phyloP scores from a whole-genome alignment of 2,113 vertebrate species.

The Clarias macrocephalus region DNA sequence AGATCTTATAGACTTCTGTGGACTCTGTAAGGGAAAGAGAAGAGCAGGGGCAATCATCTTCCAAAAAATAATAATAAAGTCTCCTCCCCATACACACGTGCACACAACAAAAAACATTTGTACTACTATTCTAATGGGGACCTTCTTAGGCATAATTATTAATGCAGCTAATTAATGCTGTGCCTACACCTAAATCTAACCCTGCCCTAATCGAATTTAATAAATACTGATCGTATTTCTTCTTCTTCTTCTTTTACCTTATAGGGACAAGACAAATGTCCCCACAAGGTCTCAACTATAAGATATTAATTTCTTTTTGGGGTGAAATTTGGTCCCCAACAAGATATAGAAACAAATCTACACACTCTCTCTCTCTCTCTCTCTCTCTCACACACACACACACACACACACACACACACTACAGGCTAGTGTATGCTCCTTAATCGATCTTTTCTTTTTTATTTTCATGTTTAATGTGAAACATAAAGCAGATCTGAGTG shows the following conservation, averaged over 20 bases:
- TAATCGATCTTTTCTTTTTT: not conserved
- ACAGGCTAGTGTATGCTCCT: not conserved
- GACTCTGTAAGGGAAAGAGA: constrained; percentile 31
- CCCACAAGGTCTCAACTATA: not conserved
- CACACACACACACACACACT: not conserved
- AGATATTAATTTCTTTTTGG: not conserved
- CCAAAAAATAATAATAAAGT: not conserved
- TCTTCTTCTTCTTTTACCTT: not conserved
- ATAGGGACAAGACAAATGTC: not conserved
- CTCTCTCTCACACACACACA: not conserved
- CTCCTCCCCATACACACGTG: not conserved
- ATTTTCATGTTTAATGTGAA: not conserved
- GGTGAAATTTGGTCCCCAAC: not conserved
- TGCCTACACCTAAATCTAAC: not conserved
- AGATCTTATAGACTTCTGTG: constrained; percentile 26
- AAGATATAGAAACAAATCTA: not conserved
- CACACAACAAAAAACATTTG: constrained; percentile 8
- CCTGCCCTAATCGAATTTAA: too few species aligned
- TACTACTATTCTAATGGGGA: not conserved
- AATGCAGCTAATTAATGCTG: not conserved
- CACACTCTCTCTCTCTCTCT: too few species aligned
- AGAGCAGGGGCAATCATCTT: constrained; percentile 21
- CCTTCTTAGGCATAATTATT: not conserved
- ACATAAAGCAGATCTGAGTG: not conserved
- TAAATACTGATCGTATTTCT: too few species aligned